Evolutionary conservation across 2,113 vertebrate genomes (phyloP), one percentile per base, ranked within the genome.

Genomic region (Emydura subglobosa): DNA sequence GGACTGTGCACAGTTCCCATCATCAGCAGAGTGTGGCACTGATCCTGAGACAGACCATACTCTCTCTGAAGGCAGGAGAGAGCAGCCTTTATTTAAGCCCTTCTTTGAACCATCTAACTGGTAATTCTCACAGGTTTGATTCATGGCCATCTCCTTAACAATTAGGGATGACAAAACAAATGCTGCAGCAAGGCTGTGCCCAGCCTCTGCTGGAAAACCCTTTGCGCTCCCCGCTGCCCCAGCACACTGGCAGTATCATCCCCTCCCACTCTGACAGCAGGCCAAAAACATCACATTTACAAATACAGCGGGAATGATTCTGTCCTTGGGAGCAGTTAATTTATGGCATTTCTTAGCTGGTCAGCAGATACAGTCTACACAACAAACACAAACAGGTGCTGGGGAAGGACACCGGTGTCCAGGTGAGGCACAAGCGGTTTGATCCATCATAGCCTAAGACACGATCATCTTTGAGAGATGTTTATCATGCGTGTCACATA

Each of bases 151-250:
- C 39, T 80, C 74, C 87, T 61, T 29, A 34, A 83, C 54, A 14
- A 25, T 22, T 34, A 55, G 42, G 29, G 54, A 24, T 25, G 65
- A 13, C 34, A 21, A 25, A 21, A 12, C 17, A 49, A 31, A 53
- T 14, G 22, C 3, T 2, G 25, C 42, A 61, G 39, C 49, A 94
- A 47, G 89, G 10, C 49, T 2, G 3, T 3, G 2, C 29, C 49
- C 7, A 1, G 25, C 5, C 13, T 79, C 16, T 87, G 4, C 72
- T 42, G 53, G 86, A 89, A 94, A 86, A 50, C 27, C 61, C 78
- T 96, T 96, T 96, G 95, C 34, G 93, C 93, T 86, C 16, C 16
- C 65, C 3, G 6, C 93, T 49, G 72, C n/a, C 34, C 2, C 8
- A 55, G n/a, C 7, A 72, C 53, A 29, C 82, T 79, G 84, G 50